Evolutionary conservation across 2,797 vertebrate genomes (phyloP).

Genomic region (Streptopelia turtur): DNA sequence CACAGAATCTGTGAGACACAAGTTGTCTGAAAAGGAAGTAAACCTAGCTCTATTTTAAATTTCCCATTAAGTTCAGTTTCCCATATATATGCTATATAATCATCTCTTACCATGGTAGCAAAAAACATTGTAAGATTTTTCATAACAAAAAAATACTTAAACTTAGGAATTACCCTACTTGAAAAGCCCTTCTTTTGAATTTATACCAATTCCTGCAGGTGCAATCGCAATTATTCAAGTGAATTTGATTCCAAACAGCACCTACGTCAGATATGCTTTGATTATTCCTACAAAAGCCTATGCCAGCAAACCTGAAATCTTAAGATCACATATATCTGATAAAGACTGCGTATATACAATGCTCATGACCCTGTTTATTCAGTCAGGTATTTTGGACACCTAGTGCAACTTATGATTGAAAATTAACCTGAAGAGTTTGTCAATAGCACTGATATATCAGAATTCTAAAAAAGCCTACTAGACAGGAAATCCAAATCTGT

Average conservation of each 20-base stretch:
- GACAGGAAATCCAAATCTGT: background rate
- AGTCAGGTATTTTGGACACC: background rate
- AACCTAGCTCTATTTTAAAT: background rate
- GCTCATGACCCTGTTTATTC: background rate
- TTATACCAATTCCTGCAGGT: background rate
- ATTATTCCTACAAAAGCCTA: background rate
- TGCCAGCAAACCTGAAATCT: background rate
- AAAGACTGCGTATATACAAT: background rate
- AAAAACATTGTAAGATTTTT: background rate
- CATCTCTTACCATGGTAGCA: rapidly evolving
- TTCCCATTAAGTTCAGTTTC: background rate
- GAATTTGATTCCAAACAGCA: background rate
- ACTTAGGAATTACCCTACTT: background rate
- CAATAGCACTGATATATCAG: background rate
- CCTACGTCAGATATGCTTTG: background rate
- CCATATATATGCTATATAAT: rapidly evolving
- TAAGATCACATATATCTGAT: background rate
- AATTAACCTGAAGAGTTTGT: background rate
- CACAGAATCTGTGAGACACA: background rate
- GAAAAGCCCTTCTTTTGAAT: background rate
- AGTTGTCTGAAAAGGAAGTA: background rate
- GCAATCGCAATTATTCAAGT: background rate
- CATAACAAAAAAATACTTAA: background rate
- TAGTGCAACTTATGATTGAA: background rate
- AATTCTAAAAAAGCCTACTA: background rate